A percentile compares a stretch with the other conserved stretches of the same genome.
phyloP scores from a whole-genome alignment of 2,888 invertebrate species.

The Drosophila neotestacea region DNA sequence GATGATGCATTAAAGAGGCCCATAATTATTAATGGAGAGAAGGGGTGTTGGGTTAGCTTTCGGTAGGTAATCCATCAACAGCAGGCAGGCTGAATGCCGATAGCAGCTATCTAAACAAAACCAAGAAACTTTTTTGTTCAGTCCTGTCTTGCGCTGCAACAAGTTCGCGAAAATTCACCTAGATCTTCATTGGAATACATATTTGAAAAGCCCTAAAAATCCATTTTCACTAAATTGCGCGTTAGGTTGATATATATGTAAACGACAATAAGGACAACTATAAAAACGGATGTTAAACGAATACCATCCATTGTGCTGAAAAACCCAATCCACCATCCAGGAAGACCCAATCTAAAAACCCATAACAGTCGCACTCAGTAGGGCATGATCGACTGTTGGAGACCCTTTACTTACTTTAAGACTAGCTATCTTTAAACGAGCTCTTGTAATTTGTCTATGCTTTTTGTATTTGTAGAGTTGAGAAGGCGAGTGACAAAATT shows the following conservation, averaged over 20 bases:
- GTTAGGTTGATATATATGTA: background rate
- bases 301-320: conserved; percentile 5
- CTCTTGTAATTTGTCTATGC: too few relatives aligned
- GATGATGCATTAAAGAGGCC: conserved; percentile 52
- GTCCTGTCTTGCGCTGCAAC: too few relatives aligned
- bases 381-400: too few relatives aligned
- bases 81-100: conserved; percentile 46
- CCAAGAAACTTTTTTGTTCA: too few relatives aligned
- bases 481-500: too few relatives aligned
- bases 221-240: conserved; percentile 55
- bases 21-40: conserved; percentile 10
- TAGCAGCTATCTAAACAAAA: conserved; percentile 49
- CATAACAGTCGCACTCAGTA: too few relatives aligned
- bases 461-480: too few relatives aligned
- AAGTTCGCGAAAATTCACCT: conserved; percentile 20
- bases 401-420: too few relatives aligned
- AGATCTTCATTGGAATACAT: conserved; percentile 58
- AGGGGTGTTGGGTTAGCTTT: conserved; percentile 17
- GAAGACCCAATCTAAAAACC: background rate
- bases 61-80: conserved; percentile 70
- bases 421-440: too few relatives aligned
- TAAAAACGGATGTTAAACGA: conserved; percentile 19
- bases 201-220: conserved; percentile 61
- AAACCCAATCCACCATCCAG: background rate
- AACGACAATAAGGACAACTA: too few relatives aligned